Evolutionary conservation across 2,888 invertebrate species (phyloP).

Genomic region (Agrotis segetum): DNA sequence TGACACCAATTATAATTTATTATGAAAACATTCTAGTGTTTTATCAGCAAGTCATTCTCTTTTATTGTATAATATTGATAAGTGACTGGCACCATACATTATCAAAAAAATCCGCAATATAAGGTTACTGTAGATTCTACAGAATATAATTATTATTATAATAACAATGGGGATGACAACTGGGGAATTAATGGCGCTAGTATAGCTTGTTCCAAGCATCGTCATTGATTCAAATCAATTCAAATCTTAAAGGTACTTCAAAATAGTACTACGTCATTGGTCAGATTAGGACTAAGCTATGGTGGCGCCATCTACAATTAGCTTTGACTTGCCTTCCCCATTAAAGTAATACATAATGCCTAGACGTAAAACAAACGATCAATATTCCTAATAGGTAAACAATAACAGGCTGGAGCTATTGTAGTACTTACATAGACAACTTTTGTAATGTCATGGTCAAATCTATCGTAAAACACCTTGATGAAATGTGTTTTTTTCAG

Average conservation of each 20-base stretch:
- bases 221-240: no score
- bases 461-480: conserved; percentile 1
- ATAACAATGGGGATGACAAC: no score
- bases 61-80: conserved; percentile 19
- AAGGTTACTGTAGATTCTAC: background rate
- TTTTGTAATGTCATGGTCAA: conserved; percentile 12
- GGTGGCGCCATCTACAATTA: no score
- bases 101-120: background rate
- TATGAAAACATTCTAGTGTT: conserved; percentile 14
- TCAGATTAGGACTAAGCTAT: no score
- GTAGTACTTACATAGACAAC: background rate
- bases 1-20: conserved; percentile 14
- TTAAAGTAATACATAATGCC: conserved; percentile 3
- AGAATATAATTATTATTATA: no score
- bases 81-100: conserved; percentile 26
- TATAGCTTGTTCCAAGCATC: no score
- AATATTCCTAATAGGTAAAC: conserved; percentile 12
- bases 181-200: no score
- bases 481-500: no score
- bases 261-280: no score
- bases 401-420: background rate
- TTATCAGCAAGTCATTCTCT: conserved; percentile 27
- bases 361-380: background rate
- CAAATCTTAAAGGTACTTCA: no score
- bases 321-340: no score